phyloP scores from a whole-genome alignment of 1,140 invertebrate genomes.

The Ceratina calcarata region DNA sequence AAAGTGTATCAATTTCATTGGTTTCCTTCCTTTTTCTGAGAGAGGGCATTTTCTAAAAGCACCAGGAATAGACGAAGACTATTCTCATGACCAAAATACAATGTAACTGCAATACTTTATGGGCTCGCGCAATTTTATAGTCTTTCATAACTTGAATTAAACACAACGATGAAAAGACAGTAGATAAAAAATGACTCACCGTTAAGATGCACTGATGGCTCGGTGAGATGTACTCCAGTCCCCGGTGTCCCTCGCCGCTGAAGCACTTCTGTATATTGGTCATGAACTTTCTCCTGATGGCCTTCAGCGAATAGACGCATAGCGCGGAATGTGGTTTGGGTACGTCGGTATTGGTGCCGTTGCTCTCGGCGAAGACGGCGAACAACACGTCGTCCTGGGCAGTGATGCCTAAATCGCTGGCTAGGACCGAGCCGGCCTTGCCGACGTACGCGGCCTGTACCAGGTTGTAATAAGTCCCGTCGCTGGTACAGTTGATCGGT shows the following conservation, averaged over 20 bases:
- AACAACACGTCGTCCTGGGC: constrained; percentile 96
- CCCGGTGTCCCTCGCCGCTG: constrained; percentile 92
- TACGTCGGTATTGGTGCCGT: constrained; percentile 85
- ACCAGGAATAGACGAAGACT: too few species aligned
- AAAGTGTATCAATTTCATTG: too few species aligned
- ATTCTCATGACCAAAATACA: too few species aligned
- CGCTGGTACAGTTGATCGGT: constrained; percentile 94
- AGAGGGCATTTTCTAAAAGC: too few species aligned
- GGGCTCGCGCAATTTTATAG: too few species aligned
- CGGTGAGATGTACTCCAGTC: constrained; percentile 95
- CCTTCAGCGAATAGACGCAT: constrained; percentile 97
- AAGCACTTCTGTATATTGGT: constrained; percentile 98
- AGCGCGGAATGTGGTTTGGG: constrained; percentile 89
- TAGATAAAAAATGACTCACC: constrained; percentile 83
- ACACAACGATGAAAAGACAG: too few species aligned
- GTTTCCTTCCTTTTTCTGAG: too few species aligned
- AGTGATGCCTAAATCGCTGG: constrained; percentile 92
- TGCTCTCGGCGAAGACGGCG: constrained; percentile 94
- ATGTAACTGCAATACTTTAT: too few species aligned
- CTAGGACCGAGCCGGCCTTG: constrained; percentile 94
- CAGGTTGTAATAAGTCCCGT: constrained; percentile 91
- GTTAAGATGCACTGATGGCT: constrained; percentile 92
- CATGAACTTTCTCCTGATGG: constrained; percentile 96
- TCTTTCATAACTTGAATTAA: too few species aligned
- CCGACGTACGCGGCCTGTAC: constrained; percentile 96